phyloP scores from a whole-genome alignment of 2,888 invertebrate genomes.

The Athrips mouffetella region DNA sequence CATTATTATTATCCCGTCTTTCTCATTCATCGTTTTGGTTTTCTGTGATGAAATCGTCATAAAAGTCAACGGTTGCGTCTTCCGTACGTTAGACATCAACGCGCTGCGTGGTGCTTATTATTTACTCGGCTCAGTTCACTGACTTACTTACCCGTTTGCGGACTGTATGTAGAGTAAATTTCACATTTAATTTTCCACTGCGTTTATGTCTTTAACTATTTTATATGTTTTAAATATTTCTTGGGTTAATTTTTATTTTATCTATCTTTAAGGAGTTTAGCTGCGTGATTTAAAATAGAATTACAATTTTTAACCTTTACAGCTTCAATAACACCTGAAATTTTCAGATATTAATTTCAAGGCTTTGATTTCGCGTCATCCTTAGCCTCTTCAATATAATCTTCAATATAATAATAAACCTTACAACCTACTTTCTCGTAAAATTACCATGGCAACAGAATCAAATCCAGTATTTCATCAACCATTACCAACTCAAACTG shows the following conservation, averaged over 20 bases:
- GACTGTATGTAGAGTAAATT: constrained; percentile 6
- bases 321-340: no score
- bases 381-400: no score
- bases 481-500: background rate
- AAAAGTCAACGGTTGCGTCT: constrained; percentile 25
- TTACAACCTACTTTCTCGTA: no score
- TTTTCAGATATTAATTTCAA: no score
- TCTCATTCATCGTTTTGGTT: constrained; percentile 8
- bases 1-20: background rate
- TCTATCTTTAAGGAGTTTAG: no score
- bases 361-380: no score
- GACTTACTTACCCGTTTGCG: constrained; percentile 3
- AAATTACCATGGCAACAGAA: background rate
- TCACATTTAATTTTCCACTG: constrained; percentile 6
- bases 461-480: background rate
- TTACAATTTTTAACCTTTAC: no score
- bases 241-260: no score
- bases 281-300: no score
- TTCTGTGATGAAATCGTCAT: background rate
- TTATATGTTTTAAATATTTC: no score
- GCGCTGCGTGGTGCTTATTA: constrained; percentile 35
- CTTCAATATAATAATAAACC: no score
- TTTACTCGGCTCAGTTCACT: constrained; percentile 4
- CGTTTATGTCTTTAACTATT: no score
- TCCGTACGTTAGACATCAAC: constrained; percentile 69